These are phyloP conservation scores for Cloeon dipterum DNA, from an alignment of 2,888 invertebrate genomes.

Conservation along the genomic window DNA sequence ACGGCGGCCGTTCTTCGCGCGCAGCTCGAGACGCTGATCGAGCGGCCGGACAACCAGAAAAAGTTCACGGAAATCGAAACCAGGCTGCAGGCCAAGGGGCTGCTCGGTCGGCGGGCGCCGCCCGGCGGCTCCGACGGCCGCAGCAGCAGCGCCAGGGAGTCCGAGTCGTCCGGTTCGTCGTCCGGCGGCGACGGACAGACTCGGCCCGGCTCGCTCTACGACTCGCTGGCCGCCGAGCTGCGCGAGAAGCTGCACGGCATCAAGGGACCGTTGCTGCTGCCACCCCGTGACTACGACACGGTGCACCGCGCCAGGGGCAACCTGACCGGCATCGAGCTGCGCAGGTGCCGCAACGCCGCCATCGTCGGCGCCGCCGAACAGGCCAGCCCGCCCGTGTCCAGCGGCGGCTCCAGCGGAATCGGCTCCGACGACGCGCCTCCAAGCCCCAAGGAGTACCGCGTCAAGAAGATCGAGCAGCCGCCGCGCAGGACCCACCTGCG, in stretches of 20 bases:
- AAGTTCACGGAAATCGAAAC: constrained; percentile 63
- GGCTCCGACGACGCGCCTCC: constrained; percentile 65
- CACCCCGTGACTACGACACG: constrained; percentile 87
- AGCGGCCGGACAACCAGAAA: constrained; percentile 65
- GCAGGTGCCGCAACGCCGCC: constrained; percentile 45
- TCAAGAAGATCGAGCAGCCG: too few species aligned
- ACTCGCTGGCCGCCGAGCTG: constrained; percentile 77
- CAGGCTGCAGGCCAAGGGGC: constrained; percentile 21
- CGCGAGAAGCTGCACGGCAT: constrained; percentile 41
- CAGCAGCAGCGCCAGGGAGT: constrained; percentile 10
- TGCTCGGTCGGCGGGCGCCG: constrained; percentile 18
- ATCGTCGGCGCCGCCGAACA: constrained; percentile 26
- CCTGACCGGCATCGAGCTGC: constrained; percentile 42
- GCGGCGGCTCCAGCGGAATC: constrained; percentile 69
- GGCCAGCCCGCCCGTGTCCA: constrained; percentile 24
- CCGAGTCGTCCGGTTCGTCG: constrained; percentile 12
- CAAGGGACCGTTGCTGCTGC: constrained; percentile 55
- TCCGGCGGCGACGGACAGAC: constrained; percentile 11
- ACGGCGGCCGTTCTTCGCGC: constrained; percentile 72
- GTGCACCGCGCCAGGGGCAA: constrained; percentile 59
- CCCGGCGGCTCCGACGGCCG: constrained; percentile 7
- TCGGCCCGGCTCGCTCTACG: constrained; percentile 53
- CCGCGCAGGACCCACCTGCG: too few species aligned
- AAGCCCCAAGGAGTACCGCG: constrained; percentile 45
- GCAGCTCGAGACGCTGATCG: constrained; percentile 59